Evolutionary conservation across 2,797 vertebrate species (phyloP), one percentile per base, ranked within the genome.

Genomic region (Amblyraja radiata): DNA sequence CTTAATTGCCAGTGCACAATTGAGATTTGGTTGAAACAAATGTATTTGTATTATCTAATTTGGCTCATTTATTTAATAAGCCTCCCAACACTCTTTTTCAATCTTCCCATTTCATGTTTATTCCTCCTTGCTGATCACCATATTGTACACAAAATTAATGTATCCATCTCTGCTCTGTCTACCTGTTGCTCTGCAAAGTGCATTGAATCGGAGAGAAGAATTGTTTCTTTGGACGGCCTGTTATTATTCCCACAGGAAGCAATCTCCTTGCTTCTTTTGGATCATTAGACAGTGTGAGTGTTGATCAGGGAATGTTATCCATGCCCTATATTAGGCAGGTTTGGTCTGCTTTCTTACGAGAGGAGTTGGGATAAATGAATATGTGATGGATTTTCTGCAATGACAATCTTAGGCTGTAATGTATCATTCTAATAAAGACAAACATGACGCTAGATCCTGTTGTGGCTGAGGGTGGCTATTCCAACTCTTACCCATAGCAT

Each of bases 51-150:
- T 28, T 5, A 16, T 46, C 90, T 14, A 46, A 46, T 23, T 54
- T 54, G 90, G 71, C 23, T 92, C 36, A 73, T 91, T 91, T 88
- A 63, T 88, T 14, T 36, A 65, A 88, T 32, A 63, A n/a, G 16
- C n/a, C 32, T 88, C 7, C 1, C 28, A 88, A 68, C 1, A 36
- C 6, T 86, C 58, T 65, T 88, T 36, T 88, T 88, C 16, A 0
- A 2, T 68, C n/a, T 36, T 7, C 61, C 7, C 21, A 18, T 68
- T 65, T 65, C n/a, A 16, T 88, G 18, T 88, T 88, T 65, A 65
- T 14, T 36, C n/a, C 3, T 1, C 13, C 14, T 88, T n/a, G 32
- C n/a, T 88, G 84, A 65, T 36, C 11, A 65, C 61, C 63, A 32
- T 8, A 23, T 68, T n/a, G 2, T 88, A 21, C n/a, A 32, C 61